phyloP scores from a whole-genome alignment of 2,888 invertebrate genomes.

The Drosophila yooni region DNA sequence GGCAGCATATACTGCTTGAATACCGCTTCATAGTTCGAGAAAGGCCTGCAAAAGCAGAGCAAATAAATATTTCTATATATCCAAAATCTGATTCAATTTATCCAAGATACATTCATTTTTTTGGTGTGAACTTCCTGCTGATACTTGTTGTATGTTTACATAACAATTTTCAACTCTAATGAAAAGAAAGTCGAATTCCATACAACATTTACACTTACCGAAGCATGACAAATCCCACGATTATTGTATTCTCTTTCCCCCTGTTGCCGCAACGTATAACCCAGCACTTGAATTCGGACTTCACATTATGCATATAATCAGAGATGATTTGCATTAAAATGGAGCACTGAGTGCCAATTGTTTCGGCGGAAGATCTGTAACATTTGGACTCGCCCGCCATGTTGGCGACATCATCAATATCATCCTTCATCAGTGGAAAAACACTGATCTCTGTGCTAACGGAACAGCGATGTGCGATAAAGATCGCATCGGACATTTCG shows the following conservation, averaged over 20 bases:
- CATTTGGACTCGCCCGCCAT: constrained; percentile 6
- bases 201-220: constrained; percentile 51
- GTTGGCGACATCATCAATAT: constrained; percentile 50
- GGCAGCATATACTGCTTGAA: constrained; percentile 59
- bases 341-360: not conserved
- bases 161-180: not conserved
- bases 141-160: not conserved
- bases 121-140: no score
- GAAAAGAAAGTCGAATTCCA: not conserved
- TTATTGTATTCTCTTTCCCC: constrained; percentile 40
- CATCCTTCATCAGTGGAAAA: constrained; percentile 38
- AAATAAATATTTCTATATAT: not conserved
- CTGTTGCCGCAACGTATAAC: constrained; percentile 69
- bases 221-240: constrained; percentile 76
- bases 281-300: constrained; percentile 54
- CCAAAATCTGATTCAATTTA: not conserved
- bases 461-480: constrained; percentile 77
- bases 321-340: constrained; percentile 46
- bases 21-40: constrained; percentile 45
- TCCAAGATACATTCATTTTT: not conserved
- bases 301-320: constrained; percentile 58
- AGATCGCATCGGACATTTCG: constrained; percentile 64
- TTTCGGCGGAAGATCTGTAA: not conserved
- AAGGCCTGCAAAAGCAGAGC: constrained; percentile 27
- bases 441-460: constrained; percentile 73